These are phyloP conservation scores for Actinernus sp. DNA, from an alignment of 92 coral and sea anemone species.

Conservation along the genomic window DNA sequence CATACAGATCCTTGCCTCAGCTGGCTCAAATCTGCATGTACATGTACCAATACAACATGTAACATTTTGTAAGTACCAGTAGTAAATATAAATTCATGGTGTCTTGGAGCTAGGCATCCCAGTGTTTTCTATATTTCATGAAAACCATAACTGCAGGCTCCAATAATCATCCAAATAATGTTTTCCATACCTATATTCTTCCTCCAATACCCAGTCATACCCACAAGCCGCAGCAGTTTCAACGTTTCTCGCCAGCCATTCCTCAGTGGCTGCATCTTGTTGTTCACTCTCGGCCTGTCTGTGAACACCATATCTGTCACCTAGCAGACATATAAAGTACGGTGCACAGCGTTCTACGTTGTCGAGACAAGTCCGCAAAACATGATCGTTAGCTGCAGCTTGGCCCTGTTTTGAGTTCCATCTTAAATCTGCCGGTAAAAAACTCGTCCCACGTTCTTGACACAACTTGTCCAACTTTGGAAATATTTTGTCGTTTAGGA, in stretches of 20 bases:
- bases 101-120: too few species aligned
- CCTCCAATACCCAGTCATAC: constrained; percentile 91
- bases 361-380: constrained; percentile 85
- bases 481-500: constrained; percentile 70
- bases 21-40: too few species aligned
- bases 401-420: constrained; percentile 89
- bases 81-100: too few species aligned
- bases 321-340: constrained; percentile 90
- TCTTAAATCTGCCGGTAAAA: constrained; percentile 88
- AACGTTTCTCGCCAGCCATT: constrained; percentile 87
- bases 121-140: too few species aligned
- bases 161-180: neutral
- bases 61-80: too few species aligned
- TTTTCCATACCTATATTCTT: constrained; percentile 76
- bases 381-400: constrained; percentile 60
- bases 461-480: constrained; percentile 81
- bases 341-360: constrained; percentile 92
- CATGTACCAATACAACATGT: too few species aligned
- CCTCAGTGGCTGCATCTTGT: constrained; percentile 57
- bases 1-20: too few species aligned
- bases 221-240: constrained; percentile 91
- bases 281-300: constrained; percentile 73
- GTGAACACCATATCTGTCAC: constrained; percentile 94
- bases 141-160: neutral
- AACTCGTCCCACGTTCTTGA: constrained; percentile 82